Conservation (phyloP, 1,140 invertebrate genomes). For the Zaprionus nigranus region DNA sequence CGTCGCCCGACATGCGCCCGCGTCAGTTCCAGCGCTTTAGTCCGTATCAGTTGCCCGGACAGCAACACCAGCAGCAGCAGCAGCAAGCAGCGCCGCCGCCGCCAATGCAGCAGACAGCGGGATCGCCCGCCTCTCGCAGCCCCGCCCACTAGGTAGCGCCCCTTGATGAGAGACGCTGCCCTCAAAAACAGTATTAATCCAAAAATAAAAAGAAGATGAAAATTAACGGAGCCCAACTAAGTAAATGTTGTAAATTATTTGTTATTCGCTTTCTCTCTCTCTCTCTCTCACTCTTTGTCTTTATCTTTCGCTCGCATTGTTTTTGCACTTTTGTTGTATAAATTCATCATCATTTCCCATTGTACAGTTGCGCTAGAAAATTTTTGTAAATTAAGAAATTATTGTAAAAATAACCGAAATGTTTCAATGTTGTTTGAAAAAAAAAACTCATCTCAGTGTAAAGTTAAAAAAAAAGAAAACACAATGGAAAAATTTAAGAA, state of each 20-base stretch:
- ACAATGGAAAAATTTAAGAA: conserved; percentile 44
- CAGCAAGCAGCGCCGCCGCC: conserved; percentile 44
- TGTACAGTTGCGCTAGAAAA: conserved; percentile 72
- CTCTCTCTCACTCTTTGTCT: neutral
- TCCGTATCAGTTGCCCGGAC: conserved; percentile 76
- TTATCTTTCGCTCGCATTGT: conserved; percentile 1
- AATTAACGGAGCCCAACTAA: conserved; percentile 32
- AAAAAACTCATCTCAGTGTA: conserved; percentile 83
- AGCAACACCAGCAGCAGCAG: conserved; percentile 49
- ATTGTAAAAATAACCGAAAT: conserved; percentile 61
- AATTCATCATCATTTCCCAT: conserved; percentile 45
- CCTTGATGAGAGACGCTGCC: neutral
- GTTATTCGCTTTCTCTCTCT: conserved; percentile 47
- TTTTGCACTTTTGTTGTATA: conserved; percentile 65
- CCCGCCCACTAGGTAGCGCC: conserved; percentile 68
- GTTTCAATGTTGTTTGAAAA: conserved; percentile 71
- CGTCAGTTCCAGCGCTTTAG: conserved; percentile 83
- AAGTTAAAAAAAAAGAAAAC: conserved; percentile 59
- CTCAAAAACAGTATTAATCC: conserved; percentile 69
- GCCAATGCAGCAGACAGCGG: conserved; percentile 45
- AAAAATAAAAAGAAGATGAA: conserved; percentile 15
- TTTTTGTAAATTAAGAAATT: conserved; percentile 63
- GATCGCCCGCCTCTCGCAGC: conserved; percentile 68
- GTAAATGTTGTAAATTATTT: conserved; percentile 82
- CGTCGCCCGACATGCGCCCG: conserved; percentile 83